Conservation (phyloP, 2,797 vertebrate species). For the Spizella passerina region DNA sequence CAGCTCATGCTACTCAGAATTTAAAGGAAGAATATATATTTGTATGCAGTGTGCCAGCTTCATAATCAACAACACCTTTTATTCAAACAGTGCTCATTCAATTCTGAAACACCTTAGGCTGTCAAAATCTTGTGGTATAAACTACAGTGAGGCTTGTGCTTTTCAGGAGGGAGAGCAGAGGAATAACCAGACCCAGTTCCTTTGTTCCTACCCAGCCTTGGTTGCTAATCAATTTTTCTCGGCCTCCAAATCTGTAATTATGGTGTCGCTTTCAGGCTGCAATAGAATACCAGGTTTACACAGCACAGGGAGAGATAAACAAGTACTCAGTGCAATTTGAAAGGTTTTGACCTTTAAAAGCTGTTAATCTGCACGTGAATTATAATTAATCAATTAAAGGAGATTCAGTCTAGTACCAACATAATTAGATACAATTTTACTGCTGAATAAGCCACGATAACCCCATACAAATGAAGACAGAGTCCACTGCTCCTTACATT, state of each 20-base stretch:
- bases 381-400: conserved; percentile 75
- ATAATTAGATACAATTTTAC: conserved; percentile 70
- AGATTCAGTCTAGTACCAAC: conserved; percentile 69
- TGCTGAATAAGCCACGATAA: conserved; percentile 36
- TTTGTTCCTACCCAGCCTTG: conserved; percentile 28
- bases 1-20: neutral
- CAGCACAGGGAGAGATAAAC: conserved; percentile 64
- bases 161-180: neutral
- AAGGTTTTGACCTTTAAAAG: conserved; percentile 70
- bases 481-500: conserved; percentile 11
- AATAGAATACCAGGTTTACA: conserved; percentile 62
- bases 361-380: conserved; percentile 67
- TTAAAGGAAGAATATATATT: neutral
- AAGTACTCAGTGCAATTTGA: conserved; percentile 59
- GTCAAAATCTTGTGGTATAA: neutral
- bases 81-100: neutral
- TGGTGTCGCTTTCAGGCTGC: conserved; percentile 46
- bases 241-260: conserved; percentile 63
- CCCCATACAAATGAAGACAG: conserved; percentile 14
- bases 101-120: neutral
- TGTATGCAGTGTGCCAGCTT: neutral
- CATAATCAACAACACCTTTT: neutral
- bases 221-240: conserved; percentile 53
- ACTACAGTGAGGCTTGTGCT: neutral
- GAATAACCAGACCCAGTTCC: neutral